phyloP scores from a whole-genome alignment of 2,797 vertebrate genomes.

The Muscicapa striata region DNA sequence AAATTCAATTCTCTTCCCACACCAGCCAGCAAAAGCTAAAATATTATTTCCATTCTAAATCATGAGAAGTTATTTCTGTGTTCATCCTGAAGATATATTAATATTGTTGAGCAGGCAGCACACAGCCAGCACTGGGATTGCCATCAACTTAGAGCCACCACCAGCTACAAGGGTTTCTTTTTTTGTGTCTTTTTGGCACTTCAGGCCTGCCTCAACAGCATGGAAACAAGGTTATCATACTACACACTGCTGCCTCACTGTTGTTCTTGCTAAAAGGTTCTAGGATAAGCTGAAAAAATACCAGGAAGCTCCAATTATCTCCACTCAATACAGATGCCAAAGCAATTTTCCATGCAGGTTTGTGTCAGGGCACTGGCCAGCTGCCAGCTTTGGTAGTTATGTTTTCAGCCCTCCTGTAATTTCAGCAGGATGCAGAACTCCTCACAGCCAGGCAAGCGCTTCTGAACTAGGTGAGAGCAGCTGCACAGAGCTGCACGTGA shows the following conservation, averaged over 20 bases:
- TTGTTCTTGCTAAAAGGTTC: neutral
- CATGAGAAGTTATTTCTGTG: neutral
- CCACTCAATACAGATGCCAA: neutral
- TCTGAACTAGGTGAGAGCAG: neutral
- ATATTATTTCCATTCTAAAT: neutral
- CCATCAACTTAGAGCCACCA: neutral
- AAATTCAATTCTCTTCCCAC: neutral
- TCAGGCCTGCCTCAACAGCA: neutral
- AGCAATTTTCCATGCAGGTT: neutral
- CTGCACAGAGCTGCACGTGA: neutral
- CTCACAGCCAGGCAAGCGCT: neutral
- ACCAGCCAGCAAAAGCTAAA: neutral
- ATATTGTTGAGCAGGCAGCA: neutral
- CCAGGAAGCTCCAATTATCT: neutral
- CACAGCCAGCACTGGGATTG: neutral
- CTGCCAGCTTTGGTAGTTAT: neutral
- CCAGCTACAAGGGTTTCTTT: neutral
- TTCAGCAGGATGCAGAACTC: conserved; percentile 16
- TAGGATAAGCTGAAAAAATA: neutral
- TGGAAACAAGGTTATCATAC: neutral
- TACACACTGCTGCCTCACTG: neutral
- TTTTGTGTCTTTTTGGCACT: neutral
- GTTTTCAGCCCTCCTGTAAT: conserved; percentile 52
- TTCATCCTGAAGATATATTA: neutral
- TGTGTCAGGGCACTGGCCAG: neutral